Conservation (phyloP, 1,140 invertebrate genomes). For the Tyrophagus putrescentiae region DNA sequence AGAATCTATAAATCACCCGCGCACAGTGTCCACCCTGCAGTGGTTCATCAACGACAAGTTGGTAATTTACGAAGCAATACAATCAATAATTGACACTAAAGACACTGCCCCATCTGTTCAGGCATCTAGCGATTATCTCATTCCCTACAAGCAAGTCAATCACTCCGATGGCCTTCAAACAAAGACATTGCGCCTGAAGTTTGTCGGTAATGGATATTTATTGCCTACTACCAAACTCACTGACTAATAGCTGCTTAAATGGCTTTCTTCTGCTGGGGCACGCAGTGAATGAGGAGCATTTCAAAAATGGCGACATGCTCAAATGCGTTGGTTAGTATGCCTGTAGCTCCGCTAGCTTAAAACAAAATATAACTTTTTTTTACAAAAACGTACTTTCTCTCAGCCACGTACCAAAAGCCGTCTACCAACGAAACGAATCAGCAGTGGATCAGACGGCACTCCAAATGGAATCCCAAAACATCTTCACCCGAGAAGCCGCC, state of each 20-base stretch:
- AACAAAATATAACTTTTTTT: too few species aligned
- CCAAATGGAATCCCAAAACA: too few species aligned
- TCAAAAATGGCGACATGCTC: conserved; percentile 56
- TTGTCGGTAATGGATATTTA: conserved; percentile 35
- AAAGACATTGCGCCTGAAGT: conserved; percentile 44
- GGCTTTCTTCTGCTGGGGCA: not conserved
- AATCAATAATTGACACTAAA: not conserved
- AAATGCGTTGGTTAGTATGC: conserved; percentile 44
- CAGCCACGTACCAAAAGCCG: too few species aligned
- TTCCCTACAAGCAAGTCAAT: not conserved
- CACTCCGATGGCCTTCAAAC: conserved; percentile 19
- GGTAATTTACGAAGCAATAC: conserved; percentile 10
- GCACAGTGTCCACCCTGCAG: not conserved
- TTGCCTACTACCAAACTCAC: not conserved
- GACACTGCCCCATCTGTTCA: not conserved
- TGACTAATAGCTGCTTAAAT: not conserved
- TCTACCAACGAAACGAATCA: too few species aligned
- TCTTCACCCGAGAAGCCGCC: too few species aligned
- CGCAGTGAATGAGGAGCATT: conserved; percentile 51
- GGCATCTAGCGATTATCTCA: conserved; percentile 18
- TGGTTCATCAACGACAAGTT: conserved; percentile 28
- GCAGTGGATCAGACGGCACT: too few species aligned
- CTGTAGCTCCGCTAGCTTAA: too few species aligned
- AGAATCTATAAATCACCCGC: not conserved
- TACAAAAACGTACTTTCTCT: too few species aligned